Conservation (phyloP, 2,113 vertebrate genomes). For the Suricata suricatta region DNA sequence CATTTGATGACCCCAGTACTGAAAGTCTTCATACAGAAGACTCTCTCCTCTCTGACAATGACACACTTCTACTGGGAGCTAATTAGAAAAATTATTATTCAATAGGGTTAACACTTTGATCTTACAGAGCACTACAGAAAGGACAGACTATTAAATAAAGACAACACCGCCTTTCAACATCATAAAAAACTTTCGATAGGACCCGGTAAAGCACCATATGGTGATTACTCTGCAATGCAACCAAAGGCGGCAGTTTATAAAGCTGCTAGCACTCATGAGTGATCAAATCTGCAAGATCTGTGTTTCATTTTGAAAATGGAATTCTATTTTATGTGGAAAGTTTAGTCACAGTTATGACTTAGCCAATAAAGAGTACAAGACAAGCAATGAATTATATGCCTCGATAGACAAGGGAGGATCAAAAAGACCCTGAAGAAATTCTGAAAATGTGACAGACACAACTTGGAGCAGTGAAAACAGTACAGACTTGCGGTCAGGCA, state of each 20-base stretch:
- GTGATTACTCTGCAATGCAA: background rate
- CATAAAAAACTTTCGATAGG: background rate
- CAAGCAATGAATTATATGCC: background rate
- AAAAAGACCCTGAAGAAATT: background rate
- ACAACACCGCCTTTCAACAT: background rate
- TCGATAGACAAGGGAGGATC: background rate
- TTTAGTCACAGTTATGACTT: constrained; percentile 23
- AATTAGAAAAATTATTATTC: constrained; percentile 35
- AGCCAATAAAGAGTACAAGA: background rate
- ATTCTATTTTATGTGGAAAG: constrained; percentile 24
- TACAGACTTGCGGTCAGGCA: background rate
- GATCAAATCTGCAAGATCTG: background rate
- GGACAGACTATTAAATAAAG: background rate
- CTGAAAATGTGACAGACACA: background rate
- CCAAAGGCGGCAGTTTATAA: background rate
- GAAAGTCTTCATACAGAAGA: background rate
- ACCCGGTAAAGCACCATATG: background rate
- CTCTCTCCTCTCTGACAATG: background rate
- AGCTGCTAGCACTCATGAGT: background rate
- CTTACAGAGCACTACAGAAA: background rate
- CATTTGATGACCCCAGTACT: background rate
- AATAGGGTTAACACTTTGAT: background rate
- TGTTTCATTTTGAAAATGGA: constrained; percentile 45
- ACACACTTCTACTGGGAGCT: background rate
- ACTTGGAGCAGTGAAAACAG: background rate